A percentile compares a stretch with the other conserved stretches of the same genome.
Conservation (phyloP, 2,888 invertebrate genomes). For the Dryobota labecula region DNA sequence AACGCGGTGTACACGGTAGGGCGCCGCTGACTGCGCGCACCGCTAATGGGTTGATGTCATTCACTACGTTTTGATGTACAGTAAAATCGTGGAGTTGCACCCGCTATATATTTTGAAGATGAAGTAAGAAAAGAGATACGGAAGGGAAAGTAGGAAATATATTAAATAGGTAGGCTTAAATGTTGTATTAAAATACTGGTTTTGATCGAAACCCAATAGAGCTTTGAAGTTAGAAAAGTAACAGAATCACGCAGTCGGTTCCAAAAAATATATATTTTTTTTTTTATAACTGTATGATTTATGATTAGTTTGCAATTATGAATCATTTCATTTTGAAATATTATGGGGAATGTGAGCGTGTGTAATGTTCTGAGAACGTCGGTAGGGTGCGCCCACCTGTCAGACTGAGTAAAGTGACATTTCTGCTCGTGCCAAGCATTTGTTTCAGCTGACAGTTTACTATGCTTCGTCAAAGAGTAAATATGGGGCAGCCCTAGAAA, state of each 20-base stretch:
- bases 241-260: neutral
- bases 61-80: slow-evolving; percentile 73
- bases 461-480: neutral
- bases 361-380: slow-evolving; percentile 4
- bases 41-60: slow-evolving; percentile 89
- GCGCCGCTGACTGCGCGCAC: slow-evolving; percentile 78
- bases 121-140: neutral
- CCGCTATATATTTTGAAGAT: neutral
- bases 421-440: slow-evolving; percentile 50
- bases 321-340: slow-evolving; percentile 48
- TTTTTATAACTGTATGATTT: slow-evolving; percentile 36
- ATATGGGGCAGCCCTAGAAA: neutral
- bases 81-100: slow-evolving; percentile 68
- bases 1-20: slow-evolving; percentile 71
- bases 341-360: slow-evolving; percentile 11
- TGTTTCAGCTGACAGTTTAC: slow-evolving; percentile 41
- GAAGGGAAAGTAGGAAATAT: neutral
- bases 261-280: slow-evolving; percentile 7
- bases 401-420: slow-evolving; percentile 44
- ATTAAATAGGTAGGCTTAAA: too few species aligned
- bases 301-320: slow-evolving; percentile 37
- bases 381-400: slow-evolving; percentile 50
- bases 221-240: neutral
- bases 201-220: neutral
- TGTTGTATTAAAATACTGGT: neutral